Evolutionary conservation across 92 coral and sea anemone species (phyloP), one percentile per base, ranked within the genome.

Genomic region (Heliopora coerulea): DNA sequence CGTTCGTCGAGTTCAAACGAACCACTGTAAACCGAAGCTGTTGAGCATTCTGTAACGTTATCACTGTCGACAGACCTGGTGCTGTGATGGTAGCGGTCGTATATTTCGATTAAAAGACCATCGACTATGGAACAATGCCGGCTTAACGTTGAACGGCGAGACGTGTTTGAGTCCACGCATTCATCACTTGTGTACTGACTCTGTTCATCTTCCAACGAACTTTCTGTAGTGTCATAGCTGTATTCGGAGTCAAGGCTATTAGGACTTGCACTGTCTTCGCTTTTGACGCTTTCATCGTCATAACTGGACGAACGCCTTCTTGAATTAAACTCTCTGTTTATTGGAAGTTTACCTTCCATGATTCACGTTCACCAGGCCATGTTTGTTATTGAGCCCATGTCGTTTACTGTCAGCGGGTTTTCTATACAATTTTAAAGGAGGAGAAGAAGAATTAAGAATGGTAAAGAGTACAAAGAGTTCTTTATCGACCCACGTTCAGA

Each of bases 1-100:
- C 96, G 91, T 48, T 93, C 98, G 75, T 93, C 98, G 4, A 93
- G 89, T 84, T 93, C 98, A 83, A 93, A 93, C 49, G 98, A 93
- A 0, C 96, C 98, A 30, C 96, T 90, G 79, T 85, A 93, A 54
- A 93, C 78, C 58, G 98, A 93, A 11, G 98, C 88, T 8, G 98
- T 93, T 5, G 98, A 93, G 59, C 96, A 93, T 61, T 93, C 98
- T 48, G 98, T 93, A 18, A 93, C 88, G 81, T 90, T 93, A 77
- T 93, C 98, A 62, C 98, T 93, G 75, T 93, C 98, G 48, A 91
- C 91, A 3, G 98, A 89, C 84, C 91, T 89, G 59, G 93, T 83
- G 46, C 89, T 83, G 49, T 69, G 60, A 59, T 93, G 98, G 67
- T 93, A 93, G 57, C 89, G 98, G 79, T 93, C 98, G 57, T 93